These are phyloP conservation scores for Heloderma charlesbogerti DNA, from an alignment of 2,113 vertebrate species.

Conservation along the genomic window DNA sequence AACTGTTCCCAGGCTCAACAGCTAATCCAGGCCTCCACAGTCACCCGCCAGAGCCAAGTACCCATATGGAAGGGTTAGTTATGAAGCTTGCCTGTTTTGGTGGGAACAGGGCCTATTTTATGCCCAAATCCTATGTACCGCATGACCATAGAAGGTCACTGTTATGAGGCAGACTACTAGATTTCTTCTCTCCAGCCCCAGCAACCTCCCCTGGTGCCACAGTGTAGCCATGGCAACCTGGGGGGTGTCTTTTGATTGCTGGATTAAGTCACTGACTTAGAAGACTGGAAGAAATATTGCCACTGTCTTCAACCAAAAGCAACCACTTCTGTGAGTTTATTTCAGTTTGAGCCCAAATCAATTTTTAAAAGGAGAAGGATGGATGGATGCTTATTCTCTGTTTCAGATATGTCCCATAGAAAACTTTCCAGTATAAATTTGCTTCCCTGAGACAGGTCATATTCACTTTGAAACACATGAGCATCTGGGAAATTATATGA, in stretches of 20 bases:
- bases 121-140: not conserved
- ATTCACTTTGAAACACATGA: not conserved
- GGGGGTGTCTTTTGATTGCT: not conserved
- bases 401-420: fast-evolving
- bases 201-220: not conserved
- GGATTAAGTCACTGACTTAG: not conserved
- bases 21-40: not conserved
- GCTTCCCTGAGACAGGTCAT: slow-evolving; percentile 24
- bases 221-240: not conserved
- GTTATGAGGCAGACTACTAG: not conserved
- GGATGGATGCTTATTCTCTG: not conserved
- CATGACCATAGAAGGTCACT: not conserved
- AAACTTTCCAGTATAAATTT: slow-evolving; percentile 31
- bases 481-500: slow-evolving; percentile 26
- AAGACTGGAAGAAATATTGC: not conserved
- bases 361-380: not conserved
- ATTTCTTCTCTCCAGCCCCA: not conserved
- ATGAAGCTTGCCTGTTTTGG: not conserved
- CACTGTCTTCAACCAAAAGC: not conserved
- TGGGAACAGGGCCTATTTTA: not conserved
- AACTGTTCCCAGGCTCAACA: not conserved
- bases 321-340: not conserved
- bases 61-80: not conserved
- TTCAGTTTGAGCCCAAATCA: not conserved
- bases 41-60: not conserved